Percentiles rank a stretch among this genome's conserved stretches.
Evolutionary conservation across 2,797 vertebrate genomes (phyloP).

Genomic region (Tolypeutes matacus): DNA sequence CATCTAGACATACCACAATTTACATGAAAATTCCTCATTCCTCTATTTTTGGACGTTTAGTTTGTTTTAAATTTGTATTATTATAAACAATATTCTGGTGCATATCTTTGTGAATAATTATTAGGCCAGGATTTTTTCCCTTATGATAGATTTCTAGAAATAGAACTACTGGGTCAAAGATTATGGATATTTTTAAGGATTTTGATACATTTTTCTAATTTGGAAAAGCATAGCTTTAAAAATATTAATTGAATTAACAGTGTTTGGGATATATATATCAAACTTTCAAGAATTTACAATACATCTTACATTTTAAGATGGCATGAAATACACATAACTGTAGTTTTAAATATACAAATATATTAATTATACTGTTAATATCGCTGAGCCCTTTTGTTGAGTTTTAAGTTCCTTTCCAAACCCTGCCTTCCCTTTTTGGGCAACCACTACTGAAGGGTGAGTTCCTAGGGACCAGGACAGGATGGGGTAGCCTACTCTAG

Average conservation of each 20-base stretch:
- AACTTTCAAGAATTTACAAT: slow-evolving; percentile 7
- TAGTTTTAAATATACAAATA: neutral
- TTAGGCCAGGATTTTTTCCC: neutral
- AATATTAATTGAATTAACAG: neutral
- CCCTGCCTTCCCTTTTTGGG: neutral
- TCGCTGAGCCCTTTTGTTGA: neutral
- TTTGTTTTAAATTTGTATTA: slow-evolving; percentile 32
- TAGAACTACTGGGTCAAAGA: neutral
- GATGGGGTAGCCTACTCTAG: neutral
- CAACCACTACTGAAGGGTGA: neutral
- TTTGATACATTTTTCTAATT: slow-evolving; percentile 10
- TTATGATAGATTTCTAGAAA: neutral
- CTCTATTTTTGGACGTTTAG: neutral
- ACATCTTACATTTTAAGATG: neutral
- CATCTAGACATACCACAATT: neutral
- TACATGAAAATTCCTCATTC: neutral
- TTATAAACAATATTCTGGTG: neutral
- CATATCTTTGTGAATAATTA: neutral
- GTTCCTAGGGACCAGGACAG: neutral
- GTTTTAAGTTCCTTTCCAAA: neutral
- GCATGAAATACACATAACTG: neutral
- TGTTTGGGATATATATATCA: neutral
- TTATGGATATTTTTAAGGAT: slow-evolving; percentile 19
- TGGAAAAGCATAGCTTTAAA: neutral
- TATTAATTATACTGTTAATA: neutral